Evolutionary conservation across 2,797 vertebrate species (phyloP).

Genomic region (Ptychobarbus kaznakovi): DNA sequence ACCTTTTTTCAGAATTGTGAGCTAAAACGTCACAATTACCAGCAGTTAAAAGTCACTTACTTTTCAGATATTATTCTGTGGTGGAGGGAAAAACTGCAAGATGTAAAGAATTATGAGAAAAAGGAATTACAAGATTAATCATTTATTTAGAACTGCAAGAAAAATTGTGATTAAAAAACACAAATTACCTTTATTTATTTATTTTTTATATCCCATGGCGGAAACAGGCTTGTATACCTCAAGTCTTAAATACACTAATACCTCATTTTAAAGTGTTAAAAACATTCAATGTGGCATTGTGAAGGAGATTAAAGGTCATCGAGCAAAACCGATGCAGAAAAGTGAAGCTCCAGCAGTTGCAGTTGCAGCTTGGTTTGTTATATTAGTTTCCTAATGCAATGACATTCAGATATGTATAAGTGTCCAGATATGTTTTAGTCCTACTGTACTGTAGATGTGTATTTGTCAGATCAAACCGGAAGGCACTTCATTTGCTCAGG

Average conservation of each 20-base stretch:
- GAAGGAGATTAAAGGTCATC: background rate
- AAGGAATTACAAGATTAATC: no score
- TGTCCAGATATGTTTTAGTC: background rate
- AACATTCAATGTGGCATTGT: background rate
- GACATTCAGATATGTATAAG: background rate
- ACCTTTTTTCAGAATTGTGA: no score
- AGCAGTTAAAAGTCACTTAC: no score
- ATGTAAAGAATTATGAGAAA: no score
- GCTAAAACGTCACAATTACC: no score
- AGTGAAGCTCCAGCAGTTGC: background rate
- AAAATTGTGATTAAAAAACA: no score
- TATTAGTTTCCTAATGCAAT: background rate
- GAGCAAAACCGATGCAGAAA: background rate
- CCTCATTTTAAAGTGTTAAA: background rate
- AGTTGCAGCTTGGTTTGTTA: background rate
- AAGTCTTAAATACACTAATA: background rate
- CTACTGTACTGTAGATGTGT: background rate
- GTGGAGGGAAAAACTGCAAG: no score
- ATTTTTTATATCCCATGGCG: background rate
- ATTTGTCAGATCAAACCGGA: background rate
- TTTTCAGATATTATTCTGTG: background rate
- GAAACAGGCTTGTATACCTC: background rate
- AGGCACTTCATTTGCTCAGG: slow-evolving; percentile 20
- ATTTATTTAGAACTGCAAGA: no score
- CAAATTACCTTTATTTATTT: background rate